These are phyloP conservation scores for Brachyistius frenatus DNA, from an alignment of 2,113 vertebrate species.

Conservation along the genomic window DNA sequence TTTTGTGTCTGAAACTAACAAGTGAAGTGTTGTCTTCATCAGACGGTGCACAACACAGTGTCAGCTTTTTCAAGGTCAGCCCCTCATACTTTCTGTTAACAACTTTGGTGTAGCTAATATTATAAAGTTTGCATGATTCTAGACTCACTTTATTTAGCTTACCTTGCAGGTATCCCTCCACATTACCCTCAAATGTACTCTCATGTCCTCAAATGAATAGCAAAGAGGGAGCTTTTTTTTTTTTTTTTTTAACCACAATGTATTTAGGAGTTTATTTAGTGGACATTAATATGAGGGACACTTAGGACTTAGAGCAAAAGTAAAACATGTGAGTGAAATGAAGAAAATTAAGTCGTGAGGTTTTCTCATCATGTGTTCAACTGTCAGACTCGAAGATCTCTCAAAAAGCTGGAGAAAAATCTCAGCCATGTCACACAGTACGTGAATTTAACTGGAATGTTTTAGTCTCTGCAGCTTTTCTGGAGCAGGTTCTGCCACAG, in stretches of 20 bases:
- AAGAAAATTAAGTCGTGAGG: not conserved
- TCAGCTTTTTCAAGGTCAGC: not conserved
- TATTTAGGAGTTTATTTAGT: not conserved
- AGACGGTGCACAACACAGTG: not conserved
- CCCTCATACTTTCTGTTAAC: not conserved
- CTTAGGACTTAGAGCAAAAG: not conserved
- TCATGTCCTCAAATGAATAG: not conserved
- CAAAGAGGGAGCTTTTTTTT: not conserved
- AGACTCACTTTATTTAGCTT: not conserved
- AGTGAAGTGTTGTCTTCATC: constrained; percentile 1
- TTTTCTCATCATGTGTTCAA: not conserved
- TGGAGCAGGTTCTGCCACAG: not conserved
- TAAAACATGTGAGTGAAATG: constrained; percentile 12
- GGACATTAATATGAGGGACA: not conserved
- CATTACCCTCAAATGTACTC: not conserved
- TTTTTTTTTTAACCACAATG: not conserved
- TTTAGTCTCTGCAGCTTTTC: not conserved
- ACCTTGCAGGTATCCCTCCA: not conserved
- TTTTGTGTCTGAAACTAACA: constrained; percentile 9
- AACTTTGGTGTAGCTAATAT: too few species aligned
- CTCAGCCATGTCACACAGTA: not conserved
- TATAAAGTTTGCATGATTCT: not conserved
- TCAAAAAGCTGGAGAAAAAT: too few species aligned
- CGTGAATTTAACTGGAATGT: not conserved
- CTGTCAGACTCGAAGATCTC: too few species aligned